Evolutionary conservation across 2,888 invertebrate genomes (phyloP), one percentile per base, ranked within the genome.

Genomic region (Hemicrepidius hirtus): DNA sequence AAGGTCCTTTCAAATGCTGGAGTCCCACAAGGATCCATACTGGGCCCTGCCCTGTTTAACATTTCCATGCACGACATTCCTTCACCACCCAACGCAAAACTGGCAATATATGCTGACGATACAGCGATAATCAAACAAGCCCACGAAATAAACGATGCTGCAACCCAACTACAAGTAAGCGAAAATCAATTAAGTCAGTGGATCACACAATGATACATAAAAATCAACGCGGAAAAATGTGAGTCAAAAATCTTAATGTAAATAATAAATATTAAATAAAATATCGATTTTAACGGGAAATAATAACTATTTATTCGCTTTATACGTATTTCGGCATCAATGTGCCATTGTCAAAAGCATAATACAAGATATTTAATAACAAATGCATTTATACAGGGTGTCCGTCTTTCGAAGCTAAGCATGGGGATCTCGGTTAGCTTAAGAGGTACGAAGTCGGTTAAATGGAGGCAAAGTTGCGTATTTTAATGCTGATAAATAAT

Each of bases 11-110:
- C 40, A 60, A 60, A 37, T 6, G 18, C 60, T 10, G 60, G 60
- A n/a, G 60, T 60, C 3, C 60, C 40, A 1, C 60, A 60, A 40
- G 60, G 60, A 18, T 60, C 60, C 1, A 60, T 60, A 9, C n/a
- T 60, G 21, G 60, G 41, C 12, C 60, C 60, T 12, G 40, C n/a
- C 9, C 24, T 60, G n/a, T 60, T 60, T 40, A 60, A 60, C 13
- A 20, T 60, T 3, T 60, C 21, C 18, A 37, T 60, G 60, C 18
- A 5, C 12, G 60, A 40, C 13, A 20, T 60, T 7, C 60, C 60
- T 12, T 7, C 37, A 20, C 9, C 1, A 21, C 20, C 20, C 16
- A 21, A 2, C 10, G 7, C 16, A 40, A n/a, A 41, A 1, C 2
- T 40, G 12, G 60, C 60, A 5, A 60, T 40, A 40, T 60, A 41